Percentiles rank a stretch among this genome's conserved stretches.
These are phyloP conservation scores for Deroplatys truncata DNA, from an alignment of 2,888 invertebrate genomes.

Conservation along the genomic window DNA sequence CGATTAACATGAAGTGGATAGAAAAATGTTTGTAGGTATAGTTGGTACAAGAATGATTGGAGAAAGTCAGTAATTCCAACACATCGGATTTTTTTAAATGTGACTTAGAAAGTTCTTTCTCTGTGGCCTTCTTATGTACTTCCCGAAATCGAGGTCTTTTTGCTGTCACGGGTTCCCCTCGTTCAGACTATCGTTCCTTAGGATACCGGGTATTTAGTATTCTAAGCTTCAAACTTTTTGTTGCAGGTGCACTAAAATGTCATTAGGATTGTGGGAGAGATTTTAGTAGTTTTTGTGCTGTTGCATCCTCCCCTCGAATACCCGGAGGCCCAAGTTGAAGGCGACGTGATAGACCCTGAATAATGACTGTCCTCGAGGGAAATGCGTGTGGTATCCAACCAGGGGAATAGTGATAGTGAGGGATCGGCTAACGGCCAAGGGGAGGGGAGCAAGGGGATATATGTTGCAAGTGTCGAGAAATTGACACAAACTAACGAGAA, in stretches of 20 bases:
- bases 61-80: no score
- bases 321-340: background rate
- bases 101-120: no score
- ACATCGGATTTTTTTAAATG: no score
- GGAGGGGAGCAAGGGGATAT: background rate
- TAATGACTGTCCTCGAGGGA: conserved; percentile 3
- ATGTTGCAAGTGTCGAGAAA: background rate
- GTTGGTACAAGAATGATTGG: no score
- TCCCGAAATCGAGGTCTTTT: no score
- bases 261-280: background rate
- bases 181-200: no score
- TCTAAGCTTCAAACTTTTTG: background rate
- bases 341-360: background rate
- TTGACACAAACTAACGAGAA: background rate
- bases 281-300: background rate
- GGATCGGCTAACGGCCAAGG: background rate
- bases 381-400: background rate
- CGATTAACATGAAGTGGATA: no score
- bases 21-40: no score
- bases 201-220: background rate
- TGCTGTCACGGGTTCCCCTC: no score
- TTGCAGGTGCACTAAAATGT: background rate
- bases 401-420: conserved; percentile 1
- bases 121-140: no score
- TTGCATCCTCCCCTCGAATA: background rate